Base-by-base conservation (phyloP, 2,797 vertebrate species). In the Acomys russatus region DNA sequence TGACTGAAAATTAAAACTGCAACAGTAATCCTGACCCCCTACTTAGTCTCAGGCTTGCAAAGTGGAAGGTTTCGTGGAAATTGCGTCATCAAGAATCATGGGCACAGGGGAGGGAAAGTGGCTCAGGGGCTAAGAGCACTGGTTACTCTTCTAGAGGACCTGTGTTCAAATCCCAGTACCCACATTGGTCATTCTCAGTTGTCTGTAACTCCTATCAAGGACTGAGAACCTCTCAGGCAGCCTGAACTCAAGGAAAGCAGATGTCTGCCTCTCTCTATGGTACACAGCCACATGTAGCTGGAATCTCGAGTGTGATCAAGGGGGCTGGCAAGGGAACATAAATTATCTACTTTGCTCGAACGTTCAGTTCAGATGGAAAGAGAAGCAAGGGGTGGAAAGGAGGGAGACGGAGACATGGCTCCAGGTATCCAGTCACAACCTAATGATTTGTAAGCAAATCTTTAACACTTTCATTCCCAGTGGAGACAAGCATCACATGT, bases 1-100 rank as follows among this genome's bases (percentile, higher is more conserved):
- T 94, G 33, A 78, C 17, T 88, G 38, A 49, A 74, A 93, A 71
- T 71, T 71, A 64, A 92, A 92, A 66, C 28, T 33, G 1, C 85
- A 66, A 78, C 9, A 28, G 61, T 23, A 54, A 18, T 54, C 35
- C 49, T 49, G 0, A 54, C 66, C 6, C 6, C 17, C 28, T 28
- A 63, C 12, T 68, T 44, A 8, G 22, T 30, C 49, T 78, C 33
- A 30, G 51, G 15, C 68, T 87, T 63, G 9, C 51, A 73, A 78
- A 38, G 20, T 9, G 3, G 84, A 79, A 87, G 22, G 2, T 90
- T 76, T 66, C 4, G 33, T 78, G 80, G 80, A 35, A 54, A 12
- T 35, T 86, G 15, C 1, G 25, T 83, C 54, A 87, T 68, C 38
- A 85, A 77, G 30, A 74, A 87, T 83, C 30, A 76, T 22, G 22